A percentile compares a stretch with the other conserved stretches of the same genome.
These are phyloP conservation scores for Onchidella celtica DNA, from an alignment of 2,888 invertebrate genomes.

Conservation along the genomic window DNA sequence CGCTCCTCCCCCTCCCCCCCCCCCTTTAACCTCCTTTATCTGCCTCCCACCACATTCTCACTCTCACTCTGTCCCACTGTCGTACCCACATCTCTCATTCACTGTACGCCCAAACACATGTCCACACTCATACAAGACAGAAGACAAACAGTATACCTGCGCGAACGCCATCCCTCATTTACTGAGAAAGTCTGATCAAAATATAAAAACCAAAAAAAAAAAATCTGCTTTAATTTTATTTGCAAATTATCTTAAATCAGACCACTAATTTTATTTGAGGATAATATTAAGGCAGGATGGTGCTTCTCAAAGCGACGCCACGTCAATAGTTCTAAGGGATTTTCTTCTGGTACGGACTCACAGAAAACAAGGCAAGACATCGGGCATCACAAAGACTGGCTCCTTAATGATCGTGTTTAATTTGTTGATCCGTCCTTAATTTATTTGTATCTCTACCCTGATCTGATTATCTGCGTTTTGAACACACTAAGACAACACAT, in stretches of 20 bases:
- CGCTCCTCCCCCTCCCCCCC: background rate
- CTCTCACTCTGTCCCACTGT: background rate
- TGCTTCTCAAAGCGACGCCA: slow-evolving; percentile 23
- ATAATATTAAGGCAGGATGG: slow-evolving; percentile 26
- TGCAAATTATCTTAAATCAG: slow-evolving; percentile 41
- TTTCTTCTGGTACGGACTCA: slow-evolving; percentile 26
- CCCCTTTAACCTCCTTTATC: background rate
- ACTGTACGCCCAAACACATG: background rate
- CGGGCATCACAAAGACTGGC: background rate
- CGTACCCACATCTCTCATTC: background rate
- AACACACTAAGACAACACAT: slow-evolving; percentile 12
- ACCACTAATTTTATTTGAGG: slow-evolving; percentile 36
- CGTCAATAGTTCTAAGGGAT: slow-evolving; percentile 28
- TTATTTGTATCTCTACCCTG: slow-evolving; percentile 29
- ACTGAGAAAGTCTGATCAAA: too few relatives aligned
- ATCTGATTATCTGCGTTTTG: slow-evolving; percentile 40
- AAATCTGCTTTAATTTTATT: slow-evolving; percentile 35
- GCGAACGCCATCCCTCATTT: slow-evolving; percentile 16
- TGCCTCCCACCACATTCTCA: background rate
- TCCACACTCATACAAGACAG: background rate
- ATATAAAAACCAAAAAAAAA: background rate
- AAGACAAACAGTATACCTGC: background rate
- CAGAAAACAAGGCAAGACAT: slow-evolving; percentile 18
- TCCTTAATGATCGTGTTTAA: slow-evolving; percentile 31
- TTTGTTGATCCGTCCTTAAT: slow-evolving; percentile 24